Evolutionary conservation across 2,797 vertebrate species (phyloP).

Genomic region (Thaleichthys pacificus): DNA sequence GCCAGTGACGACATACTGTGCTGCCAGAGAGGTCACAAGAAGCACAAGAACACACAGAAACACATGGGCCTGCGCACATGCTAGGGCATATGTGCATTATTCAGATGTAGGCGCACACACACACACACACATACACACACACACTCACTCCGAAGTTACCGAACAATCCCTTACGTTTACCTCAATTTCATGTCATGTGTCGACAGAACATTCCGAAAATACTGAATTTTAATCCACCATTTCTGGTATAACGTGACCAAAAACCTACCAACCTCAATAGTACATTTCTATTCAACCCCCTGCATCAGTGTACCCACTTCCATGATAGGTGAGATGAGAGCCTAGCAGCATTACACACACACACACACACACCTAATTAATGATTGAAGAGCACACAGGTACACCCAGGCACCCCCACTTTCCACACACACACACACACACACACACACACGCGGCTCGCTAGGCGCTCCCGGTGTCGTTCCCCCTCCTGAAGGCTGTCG

Average conservation of each 20-base stretch:
- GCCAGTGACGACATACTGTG: conserved; percentile 20
- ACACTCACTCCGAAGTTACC: neutral
- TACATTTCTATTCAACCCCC: too few relatives aligned
- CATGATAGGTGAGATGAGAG: too few relatives aligned
- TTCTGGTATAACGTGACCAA: too few relatives aligned
- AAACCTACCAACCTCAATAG: too few relatives aligned
- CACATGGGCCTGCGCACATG: conserved; percentile 12
- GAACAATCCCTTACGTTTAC: neutral
- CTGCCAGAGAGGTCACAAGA: conserved; percentile 36
- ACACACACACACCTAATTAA: conserved; percentile 47
- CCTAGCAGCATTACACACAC: neutral
- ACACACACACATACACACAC: conserved; percentile 16
- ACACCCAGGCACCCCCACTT: conserved; percentile 9
- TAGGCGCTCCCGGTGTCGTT: conserved; percentile 43
- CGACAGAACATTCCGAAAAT: too few relatives aligned
- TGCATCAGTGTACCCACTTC: too few relatives aligned
- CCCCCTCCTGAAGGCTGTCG: conserved; percentile 46
- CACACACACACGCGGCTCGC: conserved; percentile 9
- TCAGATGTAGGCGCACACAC: conserved; percentile 10
- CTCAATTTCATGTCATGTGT: too few relatives aligned
- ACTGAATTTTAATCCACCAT: too few relatives aligned
- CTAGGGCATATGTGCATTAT: conserved; percentile 13
- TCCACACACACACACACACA: conserved; percentile 20
- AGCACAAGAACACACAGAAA: conserved; percentile 22
- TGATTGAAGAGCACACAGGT: conserved; percentile 55